These are phyloP conservation scores for Stenchaetothrips biformis DNA, from an alignment of 2,888 invertebrate genomes.

Conservation along the genomic window DNA sequence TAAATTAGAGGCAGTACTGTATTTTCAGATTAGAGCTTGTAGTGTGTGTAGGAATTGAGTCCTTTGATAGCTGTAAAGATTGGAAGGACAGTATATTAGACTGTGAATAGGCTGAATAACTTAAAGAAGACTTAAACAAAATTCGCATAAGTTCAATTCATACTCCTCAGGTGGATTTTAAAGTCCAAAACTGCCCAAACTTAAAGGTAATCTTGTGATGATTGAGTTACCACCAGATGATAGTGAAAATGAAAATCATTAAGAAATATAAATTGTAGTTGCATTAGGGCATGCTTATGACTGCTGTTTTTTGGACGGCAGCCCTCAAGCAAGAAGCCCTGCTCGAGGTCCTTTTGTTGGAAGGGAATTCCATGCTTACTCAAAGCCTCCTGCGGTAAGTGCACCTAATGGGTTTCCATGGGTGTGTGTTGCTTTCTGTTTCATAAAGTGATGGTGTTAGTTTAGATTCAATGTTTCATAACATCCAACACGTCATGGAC, in stretches of 20 bases:
- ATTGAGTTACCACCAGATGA: too few relatives aligned
- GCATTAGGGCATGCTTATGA: conserved; percentile 4
- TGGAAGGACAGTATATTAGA: neutral
- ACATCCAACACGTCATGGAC: too few relatives aligned
- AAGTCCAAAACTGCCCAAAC: too few relatives aligned
- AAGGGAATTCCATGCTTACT: conserved; percentile 1
- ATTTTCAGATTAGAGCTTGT: neutral
- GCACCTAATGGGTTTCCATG: neutral
- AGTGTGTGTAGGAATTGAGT: neutral
- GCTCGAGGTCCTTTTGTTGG: neutral
- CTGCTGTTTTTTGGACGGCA: conserved; percentile 12
- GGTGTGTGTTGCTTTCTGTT: neutral
- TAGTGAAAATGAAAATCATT: neutral
- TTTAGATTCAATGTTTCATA: neutral
- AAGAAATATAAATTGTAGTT: neutral
- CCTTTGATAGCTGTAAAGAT: neutral
- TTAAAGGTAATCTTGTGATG: neutral
- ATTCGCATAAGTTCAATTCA: too few relatives aligned
- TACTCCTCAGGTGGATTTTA: too few relatives aligned
- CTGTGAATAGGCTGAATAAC: too few relatives aligned
- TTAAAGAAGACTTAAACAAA: too few relatives aligned
- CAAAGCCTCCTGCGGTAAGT: conserved; percentile 9
- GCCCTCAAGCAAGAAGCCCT: neutral
- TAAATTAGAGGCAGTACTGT: too few relatives aligned
- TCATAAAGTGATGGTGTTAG: neutral